Percentiles rank a stretch among this genome's conserved stretches.
Evolutionary conservation across 2,113 vertebrate genomes (phyloP).

Genomic region (Cyphomyrus discorhynchus): DNA sequence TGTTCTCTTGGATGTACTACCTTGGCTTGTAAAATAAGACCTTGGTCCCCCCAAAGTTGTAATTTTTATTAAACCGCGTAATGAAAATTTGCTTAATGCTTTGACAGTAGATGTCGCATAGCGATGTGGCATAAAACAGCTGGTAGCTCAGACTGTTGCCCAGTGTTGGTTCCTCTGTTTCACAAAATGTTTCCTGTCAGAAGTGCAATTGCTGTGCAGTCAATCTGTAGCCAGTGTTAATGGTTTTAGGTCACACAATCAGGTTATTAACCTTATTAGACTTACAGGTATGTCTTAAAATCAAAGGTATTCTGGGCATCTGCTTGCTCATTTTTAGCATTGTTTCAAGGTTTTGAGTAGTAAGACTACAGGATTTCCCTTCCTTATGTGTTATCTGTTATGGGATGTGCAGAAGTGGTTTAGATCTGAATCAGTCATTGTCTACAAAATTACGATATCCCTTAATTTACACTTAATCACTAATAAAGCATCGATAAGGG

Average conservation of each 20-base stretch:
- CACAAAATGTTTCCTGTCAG: background rate
- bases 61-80: slow-evolving; percentile 21
- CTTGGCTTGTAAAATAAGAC: slow-evolving; percentile 23
- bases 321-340: background rate
- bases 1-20: slow-evolving; percentile 23
- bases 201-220: background rate
- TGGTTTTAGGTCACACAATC: background rate
- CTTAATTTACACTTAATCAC: background rate
- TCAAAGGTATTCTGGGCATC: background rate
- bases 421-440: background rate
- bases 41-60: slow-evolving; percentile 22
- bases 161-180: background rate
- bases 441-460: background rate
- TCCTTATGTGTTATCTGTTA: background rate
- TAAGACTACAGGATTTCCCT: background rate
- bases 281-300: background rate
- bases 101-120: background rate
- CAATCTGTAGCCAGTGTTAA: background rate
- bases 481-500: background rate
- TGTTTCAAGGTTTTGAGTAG: background rate
- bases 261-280: background rate
- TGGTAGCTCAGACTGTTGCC: background rate
- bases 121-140: background rate
- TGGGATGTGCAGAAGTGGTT: background rate
- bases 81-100: background rate